A percentile compares a stretch with the other conserved stretches of the same genome.
These are phyloP conservation scores for Bombus difficillimus DNA, from an alignment of 1,140 invertebrate genomes.

Conservation along the genomic window DNA sequence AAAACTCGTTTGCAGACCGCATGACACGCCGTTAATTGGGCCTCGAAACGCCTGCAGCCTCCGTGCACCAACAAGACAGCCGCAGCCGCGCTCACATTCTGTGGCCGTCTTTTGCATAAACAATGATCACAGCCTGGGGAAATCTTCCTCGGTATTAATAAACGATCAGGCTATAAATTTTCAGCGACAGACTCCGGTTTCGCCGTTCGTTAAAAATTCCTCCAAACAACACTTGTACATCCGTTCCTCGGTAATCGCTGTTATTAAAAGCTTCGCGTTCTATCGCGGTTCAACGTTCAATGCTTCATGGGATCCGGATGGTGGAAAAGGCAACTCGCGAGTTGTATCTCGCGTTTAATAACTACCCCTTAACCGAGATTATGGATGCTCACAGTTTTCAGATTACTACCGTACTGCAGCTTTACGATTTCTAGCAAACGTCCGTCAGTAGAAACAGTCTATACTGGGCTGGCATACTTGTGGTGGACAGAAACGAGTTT, in stretches of 20 bases:
- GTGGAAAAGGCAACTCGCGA: background rate
- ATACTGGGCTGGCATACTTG: background rate
- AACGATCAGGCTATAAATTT: constrained; percentile 41
- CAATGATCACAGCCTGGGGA: constrained; percentile 59
- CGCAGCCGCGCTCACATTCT: constrained; percentile 37
- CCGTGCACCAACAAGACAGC: constrained; percentile 33
- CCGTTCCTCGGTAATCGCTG: constrained; percentile 19
- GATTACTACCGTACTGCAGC: background rate
- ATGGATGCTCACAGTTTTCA: background rate
- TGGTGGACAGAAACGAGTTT: background rate
- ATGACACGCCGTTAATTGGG: constrained; percentile 63
- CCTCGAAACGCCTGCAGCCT: constrained; percentile 54
- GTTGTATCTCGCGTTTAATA: background rate
- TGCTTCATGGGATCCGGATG: background rate
- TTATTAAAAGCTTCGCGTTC: constrained; percentile 18
- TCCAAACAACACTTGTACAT: background rate
- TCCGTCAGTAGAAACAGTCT: background rate
- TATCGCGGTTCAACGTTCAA: background rate
- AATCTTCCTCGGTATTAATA: constrained; percentile 41
- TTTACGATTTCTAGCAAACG: too few relatives aligned
- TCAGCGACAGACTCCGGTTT: background rate
- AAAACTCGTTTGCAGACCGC: constrained; percentile 58
- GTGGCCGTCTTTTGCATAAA: constrained; percentile 60
- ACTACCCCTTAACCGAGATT: background rate
- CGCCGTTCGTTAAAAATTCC: constrained; percentile 42